Evolutionary conservation across 2,113 vertebrate species (phyloP), one percentile per base, ranked within the genome.

Genomic region (Notothenia coriiceps): DNA sequence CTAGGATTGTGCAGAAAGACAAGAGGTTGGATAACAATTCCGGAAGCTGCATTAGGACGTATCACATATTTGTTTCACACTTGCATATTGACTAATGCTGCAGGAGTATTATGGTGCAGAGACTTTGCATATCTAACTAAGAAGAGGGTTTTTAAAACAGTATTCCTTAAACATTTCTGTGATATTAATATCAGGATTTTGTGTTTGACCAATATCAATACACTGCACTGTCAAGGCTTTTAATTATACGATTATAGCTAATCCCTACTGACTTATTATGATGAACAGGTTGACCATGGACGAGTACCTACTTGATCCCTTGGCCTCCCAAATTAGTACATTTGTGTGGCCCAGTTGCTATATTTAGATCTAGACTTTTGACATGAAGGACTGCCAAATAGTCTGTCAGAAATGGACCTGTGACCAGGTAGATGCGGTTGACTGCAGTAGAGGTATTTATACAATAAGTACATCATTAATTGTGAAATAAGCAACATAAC

Each of bases 61-160:
- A 35, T 29, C 29, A 29, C 35, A 65, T 57, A 64, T 62, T 79
- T 66, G 5, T 69, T 46, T 61, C 43, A 35, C 63, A 49, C 25
- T 12, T 43, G 52, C 33, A 70, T 70, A 75, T 12, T 72, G 51
- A 76, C 25, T 51, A 14, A 33, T 47, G 61, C 64, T 71, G 25
- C 29, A 65, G 25, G 62, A 82, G 60, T 50, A 51, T 65, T 74
- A 64, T 85, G 87, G 82, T 64, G 57, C 43, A 62, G 81, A 76
- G 61, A 44, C 70, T 72, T 80, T 50, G 63, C 22, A 70, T 40
- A 65, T 20, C 51, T 65, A 33, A 62, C 57, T 46, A 51, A 68
- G 13, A 72, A 20, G 49, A 13, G 17, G 8, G 7, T 4, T 55
- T 74, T 59, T 47, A 43, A 33, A 15, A 69, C 2, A 25, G 15